These are phyloP conservation scores for Clanis bilineata DNA, from an alignment of 2,888 invertebrate species.

Conservation along the genomic window DNA sequence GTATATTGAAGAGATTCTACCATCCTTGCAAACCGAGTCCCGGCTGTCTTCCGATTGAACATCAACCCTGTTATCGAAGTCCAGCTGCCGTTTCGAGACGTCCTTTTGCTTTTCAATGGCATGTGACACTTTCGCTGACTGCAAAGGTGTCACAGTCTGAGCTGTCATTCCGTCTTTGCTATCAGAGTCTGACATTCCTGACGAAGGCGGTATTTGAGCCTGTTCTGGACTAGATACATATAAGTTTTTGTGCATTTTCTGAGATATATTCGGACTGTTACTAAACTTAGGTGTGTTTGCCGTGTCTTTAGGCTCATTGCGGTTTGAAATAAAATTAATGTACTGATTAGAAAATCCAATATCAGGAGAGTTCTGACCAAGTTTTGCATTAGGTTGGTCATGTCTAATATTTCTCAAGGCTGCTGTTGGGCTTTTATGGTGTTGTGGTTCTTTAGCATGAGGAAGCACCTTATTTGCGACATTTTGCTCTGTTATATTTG, in stretches of 20 bases:
- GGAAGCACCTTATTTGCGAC: constrained; percentile 42
- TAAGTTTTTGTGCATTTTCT: constrained; percentile 78
- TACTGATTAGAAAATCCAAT: constrained; percentile 77
- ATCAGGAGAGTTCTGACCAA: constrained; percentile 68
- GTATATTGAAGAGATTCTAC: constrained; percentile 70
- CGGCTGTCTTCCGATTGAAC: constrained; percentile 77
- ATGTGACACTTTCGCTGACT: constrained; percentile 69
- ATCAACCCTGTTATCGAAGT: constrained; percentile 73
- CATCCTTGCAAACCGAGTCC: constrained; percentile 75
- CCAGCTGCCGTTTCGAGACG: constrained; percentile 74
- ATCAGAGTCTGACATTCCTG: constrained; percentile 74
- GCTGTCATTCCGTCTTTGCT: constrained; percentile 77
- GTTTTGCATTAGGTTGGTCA: constrained; percentile 68
- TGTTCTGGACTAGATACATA: constrained; percentile 79
- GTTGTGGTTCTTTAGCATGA: constrained; percentile 47
- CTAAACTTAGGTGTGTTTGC: constrained; percentile 79
- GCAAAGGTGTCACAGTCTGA: constrained; percentile 68
- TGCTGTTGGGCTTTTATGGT: constrained; percentile 65
- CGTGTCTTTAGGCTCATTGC: constrained; percentile 79
- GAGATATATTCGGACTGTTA: constrained; percentile 76
- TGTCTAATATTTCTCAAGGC: constrained; percentile 71
- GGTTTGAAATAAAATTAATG: constrained; percentile 73
- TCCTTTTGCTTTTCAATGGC: constrained; percentile 69
- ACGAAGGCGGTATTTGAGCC: constrained; percentile 76
- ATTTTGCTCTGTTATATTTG: constrained; percentile 47